Percentiles rank a stretch among this genome's conserved stretches.
phyloP scores from a whole-genome alignment of 1,140 invertebrate genomes.

The Hydropsyche tenuis region DNA sequence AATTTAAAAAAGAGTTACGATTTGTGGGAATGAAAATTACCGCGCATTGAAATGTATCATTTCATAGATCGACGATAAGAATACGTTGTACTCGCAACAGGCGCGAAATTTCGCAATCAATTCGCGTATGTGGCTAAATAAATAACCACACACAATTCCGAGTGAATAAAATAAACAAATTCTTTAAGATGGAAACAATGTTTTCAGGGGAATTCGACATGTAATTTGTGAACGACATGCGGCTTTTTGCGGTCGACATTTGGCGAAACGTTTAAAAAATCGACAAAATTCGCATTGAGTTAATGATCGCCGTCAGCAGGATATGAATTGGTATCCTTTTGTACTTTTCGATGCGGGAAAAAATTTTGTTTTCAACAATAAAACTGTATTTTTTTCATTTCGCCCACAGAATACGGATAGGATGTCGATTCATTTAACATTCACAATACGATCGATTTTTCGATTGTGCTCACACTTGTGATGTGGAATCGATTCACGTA shows the following conservation, averaged over 20 bases:
- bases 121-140: too few species aligned
- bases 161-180: too few species aligned
- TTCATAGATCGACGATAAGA: too few species aligned
- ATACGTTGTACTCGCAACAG: too few species aligned
- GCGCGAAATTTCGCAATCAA: too few species aligned
- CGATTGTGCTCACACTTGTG: not conserved
- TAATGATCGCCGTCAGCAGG: conserved; percentile 34
- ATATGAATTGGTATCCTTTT: conserved; percentile 36
- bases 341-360: not conserved
- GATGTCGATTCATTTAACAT: not conserved
- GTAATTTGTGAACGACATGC: not conserved
- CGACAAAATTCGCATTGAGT: conserved; percentile 9
- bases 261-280: conserved; percentile 32
- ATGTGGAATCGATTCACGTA: too few species aligned
- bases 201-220: too few species aligned
- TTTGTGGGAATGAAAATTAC: too few species aligned
- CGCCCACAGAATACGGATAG: not conserved
- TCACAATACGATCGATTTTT: conserved; percentile 1
- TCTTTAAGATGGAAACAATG: too few species aligned
- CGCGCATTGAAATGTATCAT: too few species aligned
- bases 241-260: conserved; percentile 30
- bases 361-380: not conserved
- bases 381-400: conserved; percentile 13
- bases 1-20: too few species aligned
- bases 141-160: too few species aligned